Conservation (phyloP, 2,113 vertebrate species). For the Oryzias javanicus region DNA sequence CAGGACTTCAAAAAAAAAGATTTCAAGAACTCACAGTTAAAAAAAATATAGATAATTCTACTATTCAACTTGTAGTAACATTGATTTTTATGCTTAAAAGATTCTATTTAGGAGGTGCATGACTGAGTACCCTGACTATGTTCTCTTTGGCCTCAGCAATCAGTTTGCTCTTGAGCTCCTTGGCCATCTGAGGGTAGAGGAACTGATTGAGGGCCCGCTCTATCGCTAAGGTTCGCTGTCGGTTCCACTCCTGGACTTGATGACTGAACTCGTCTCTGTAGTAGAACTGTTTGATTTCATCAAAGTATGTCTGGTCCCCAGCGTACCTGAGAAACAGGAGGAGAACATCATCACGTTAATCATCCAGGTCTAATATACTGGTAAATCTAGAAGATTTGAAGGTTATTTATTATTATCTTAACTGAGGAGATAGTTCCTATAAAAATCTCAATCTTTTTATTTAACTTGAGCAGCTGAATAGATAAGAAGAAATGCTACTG, state of each 20-base stretch:
- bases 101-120: background rate
- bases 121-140: slow-evolving; percentile 85
- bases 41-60: background rate
- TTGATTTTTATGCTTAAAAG: background rate
- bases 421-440: no score
- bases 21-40: background rate
- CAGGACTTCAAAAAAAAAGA: slow-evolving; percentile 78
- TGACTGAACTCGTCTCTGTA: slow-evolving; percentile 99
- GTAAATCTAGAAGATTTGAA: no score
- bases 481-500: no score
- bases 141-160: slow-evolving; percentile 92
- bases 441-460: no score
- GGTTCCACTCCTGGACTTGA: slow-evolving; percentile 98
- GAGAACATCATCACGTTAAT: background rate
- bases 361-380: no score
- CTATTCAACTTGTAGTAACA: background rate
- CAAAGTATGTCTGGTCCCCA: slow-evolving; percentile 94
- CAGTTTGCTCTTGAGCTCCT: slow-evolving; percentile 97
- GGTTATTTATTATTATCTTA: no score
- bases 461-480: no score
- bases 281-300: slow-evolving; percentile 99
- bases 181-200: slow-evolving; percentile 97
- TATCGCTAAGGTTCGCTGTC: slow-evolving; percentile 93
- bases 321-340: slow-evolving; percentile 79
- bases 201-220: slow-evolving; percentile 92